phyloP scores from a whole-genome alignment of 1,140 invertebrate species.

The Diachasmimorpha longicaudata region DNA sequence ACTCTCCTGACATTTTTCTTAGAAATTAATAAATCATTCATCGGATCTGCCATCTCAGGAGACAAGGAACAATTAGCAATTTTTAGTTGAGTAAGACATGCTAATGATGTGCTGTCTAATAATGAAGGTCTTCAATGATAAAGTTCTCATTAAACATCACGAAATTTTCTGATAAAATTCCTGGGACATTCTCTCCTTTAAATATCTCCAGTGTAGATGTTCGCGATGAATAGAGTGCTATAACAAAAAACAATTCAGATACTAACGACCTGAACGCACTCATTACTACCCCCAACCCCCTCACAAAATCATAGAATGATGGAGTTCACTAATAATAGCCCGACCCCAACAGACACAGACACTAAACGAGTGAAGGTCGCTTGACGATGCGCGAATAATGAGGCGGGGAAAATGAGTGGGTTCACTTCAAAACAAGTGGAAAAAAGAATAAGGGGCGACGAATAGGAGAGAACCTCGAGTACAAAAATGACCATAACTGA shows the following conservation, averaged over 20 bases:
- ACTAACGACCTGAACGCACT: not conserved
- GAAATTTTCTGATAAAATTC: no score
- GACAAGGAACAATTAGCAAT: no score
- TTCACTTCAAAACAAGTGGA: not conserved
- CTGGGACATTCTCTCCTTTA: no score
- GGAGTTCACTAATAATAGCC: not conserved
- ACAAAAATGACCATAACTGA: conserved; percentile 1
- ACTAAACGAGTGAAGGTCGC: not conserved
- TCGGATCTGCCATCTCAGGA: no score
- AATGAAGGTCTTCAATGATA: no score
- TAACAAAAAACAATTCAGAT: not conserved
- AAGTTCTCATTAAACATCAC: no score
- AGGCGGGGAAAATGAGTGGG: not conserved
- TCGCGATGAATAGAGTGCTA: not conserved
- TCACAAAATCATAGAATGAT: not conserved
- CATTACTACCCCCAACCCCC: not conserved
- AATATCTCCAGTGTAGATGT: no score
- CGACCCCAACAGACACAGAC: not conserved
- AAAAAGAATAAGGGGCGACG: not conserved
- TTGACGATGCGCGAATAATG: not conserved
- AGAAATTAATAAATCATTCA: no score
- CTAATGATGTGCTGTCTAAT: no score
- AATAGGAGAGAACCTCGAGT: not conserved
- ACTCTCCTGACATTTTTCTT: no score
- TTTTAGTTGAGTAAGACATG: no score